phyloP scores from a whole-genome alignment of 2,888 invertebrate species.

The Tanypteryx hageni region DNA sequence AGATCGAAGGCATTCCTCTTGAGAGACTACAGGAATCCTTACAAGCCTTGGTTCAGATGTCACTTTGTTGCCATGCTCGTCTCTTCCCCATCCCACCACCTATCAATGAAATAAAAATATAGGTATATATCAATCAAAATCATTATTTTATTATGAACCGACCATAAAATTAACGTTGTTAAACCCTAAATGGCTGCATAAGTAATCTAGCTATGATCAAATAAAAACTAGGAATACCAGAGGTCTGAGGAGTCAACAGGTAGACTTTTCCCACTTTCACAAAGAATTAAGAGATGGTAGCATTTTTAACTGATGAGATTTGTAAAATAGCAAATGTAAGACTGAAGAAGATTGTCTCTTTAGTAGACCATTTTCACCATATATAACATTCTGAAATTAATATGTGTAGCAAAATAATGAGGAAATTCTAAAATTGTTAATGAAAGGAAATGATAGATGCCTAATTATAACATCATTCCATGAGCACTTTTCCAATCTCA shows the following conservation, averaged over 20 bases:
- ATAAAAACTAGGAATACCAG: too few species aligned
- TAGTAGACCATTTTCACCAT: too few species aligned
- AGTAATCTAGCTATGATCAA: too few species aligned
- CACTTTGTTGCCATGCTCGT: conserved; percentile 65
- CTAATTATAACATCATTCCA: not conserved
- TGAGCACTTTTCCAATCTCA: not conserved
- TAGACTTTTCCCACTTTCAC: too few species aligned
- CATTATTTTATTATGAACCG: not conserved
- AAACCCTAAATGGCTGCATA: too few species aligned
- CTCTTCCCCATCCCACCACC: conserved; percentile 68
- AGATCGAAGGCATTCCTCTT: conserved; percentile 69
- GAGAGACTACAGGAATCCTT: conserved; percentile 67
- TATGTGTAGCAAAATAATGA: not conserved
- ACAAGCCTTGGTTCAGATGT: conserved; percentile 64
- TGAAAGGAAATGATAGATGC: not conserved
- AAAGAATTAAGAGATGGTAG: too few species aligned
- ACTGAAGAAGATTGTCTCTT: not conserved
- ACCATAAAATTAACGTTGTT: not conserved
- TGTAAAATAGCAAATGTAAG: not conserved
- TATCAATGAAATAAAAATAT: not conserved
- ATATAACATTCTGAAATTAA: too few species aligned
- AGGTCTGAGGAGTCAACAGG: too few species aligned
- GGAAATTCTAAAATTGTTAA: not conserved
- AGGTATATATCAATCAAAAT: not conserved
- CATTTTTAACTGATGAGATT: too few species aligned